Base-by-base conservation (phyloP, 1,140 invertebrate species). In the Galleria mellonella region DNA sequence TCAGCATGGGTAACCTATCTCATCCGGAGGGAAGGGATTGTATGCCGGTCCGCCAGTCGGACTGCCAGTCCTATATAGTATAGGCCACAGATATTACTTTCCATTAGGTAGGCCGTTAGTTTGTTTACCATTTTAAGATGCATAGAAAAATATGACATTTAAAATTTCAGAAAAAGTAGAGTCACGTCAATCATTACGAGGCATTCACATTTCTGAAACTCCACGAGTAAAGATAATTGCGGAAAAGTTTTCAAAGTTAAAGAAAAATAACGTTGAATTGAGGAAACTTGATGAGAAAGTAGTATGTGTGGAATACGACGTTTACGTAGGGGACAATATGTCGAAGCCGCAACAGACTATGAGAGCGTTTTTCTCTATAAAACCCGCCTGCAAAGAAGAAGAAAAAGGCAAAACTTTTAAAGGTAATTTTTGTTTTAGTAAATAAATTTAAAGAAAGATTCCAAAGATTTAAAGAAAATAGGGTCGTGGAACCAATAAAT, bases 241-340 rank as follows among this genome's bases (percentile, higher is more conserved):
- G 1, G 72, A 79, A 40, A 83, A 79, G 32, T 83, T 69, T 36
- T 49, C 66, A 0, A 72, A 60, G 39, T 81, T 39, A 47, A 77
- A 72, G 40, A 73, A 60, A 33, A 58, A 79, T 9, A 63, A 76
- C n/a, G 43, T 82, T 6, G 79, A 83, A 64, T 15, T 83, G 2
- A 53, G 77, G 10, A 69, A 60, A 32, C 32, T 82, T 9, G 68
- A 76, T 9, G 79, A 79, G 42, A 77, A 72, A 40, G 67, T 83
- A 4, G 75, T 78, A 0, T 83, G 79, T 38, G 40, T 82, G 12
- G 79, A 83, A 44, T 83, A 83, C 41, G 74, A 78, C 11, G 55
- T 83, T 0, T 77, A 55, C 42, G 47, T 9, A 9, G 45, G 49
- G 0, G 44, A 47, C 4, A 29, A 36, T 8, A 37, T 15, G 35